Evolutionary conservation across 2,797 vertebrate genomes (phyloP).

Genomic region (Nasua narica): DNA sequence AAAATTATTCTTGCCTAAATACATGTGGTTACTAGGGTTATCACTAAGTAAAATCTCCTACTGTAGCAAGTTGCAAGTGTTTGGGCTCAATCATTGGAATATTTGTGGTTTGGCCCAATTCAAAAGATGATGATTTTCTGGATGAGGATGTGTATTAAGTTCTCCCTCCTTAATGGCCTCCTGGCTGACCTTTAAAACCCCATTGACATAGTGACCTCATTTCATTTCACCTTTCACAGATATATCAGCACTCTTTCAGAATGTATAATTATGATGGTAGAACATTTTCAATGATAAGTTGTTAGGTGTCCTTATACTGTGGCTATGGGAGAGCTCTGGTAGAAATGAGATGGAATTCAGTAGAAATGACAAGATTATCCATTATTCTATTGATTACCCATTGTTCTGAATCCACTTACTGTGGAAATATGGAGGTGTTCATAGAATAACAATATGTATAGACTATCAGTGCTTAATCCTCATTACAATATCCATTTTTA

Average conservation of each 20-base stretch:
- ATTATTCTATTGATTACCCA: neutral
- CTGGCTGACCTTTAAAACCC: neutral
- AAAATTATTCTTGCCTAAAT: neutral
- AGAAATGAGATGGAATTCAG: neutral
- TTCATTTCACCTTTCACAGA: neutral
- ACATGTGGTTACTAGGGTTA: neutral
- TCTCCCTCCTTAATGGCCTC: neutral
- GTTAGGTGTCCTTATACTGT: neutral
- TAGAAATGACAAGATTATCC: neutral
- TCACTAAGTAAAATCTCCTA: neutral
- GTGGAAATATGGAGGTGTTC: neutral
- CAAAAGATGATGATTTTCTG: neutral
- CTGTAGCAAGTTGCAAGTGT: neutral
- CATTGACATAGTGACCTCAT: neutral
- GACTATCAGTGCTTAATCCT: neutral
- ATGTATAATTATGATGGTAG: neutral
- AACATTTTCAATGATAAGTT: neutral
- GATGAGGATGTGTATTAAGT: neutral
- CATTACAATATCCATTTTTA: neutral
- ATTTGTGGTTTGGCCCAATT: neutral
- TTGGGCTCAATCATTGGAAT: neutral
- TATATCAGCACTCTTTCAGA: neutral
- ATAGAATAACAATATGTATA: neutral
- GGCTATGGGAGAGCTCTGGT: neutral
- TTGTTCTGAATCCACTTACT: neutral